Conservation (phyloP, 2,797 vertebrate genomes). For the Notoglanidium macrostoma region DNA sequence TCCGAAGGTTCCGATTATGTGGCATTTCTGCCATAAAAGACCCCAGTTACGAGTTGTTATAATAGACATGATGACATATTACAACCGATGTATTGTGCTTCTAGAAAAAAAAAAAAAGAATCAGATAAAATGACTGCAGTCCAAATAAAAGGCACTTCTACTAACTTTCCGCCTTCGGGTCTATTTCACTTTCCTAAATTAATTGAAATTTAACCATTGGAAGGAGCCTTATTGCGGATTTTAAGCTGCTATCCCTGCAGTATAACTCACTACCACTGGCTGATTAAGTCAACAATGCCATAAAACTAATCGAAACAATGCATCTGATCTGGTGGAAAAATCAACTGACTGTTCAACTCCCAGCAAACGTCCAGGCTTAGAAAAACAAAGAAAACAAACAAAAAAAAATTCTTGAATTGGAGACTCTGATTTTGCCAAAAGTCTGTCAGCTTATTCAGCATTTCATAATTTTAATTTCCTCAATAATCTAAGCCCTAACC, state of each 20-base stretch:
- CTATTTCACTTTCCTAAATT: not conserved
- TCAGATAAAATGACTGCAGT: not conserved
- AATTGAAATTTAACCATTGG: not conserved
- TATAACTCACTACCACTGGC: not conserved
- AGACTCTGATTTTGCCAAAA: not conserved
- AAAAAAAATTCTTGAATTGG: not conserved
- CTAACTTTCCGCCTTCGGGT: not conserved
- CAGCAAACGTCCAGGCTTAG: not conserved
- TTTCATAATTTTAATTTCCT: not conserved
- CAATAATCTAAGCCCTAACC: not conserved
- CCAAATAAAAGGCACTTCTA: not conserved
- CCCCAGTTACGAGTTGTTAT: not conserved
- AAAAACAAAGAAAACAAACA: not conserved
- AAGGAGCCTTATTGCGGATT: conserved; percentile 33
- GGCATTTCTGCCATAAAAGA: not conserved
- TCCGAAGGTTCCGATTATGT: not conserved
- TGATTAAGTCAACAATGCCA: not conserved
- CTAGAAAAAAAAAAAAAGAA: not conserved
- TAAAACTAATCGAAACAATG: not conserved
- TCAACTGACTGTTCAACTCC: not conserved
- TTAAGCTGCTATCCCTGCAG: conserved; percentile 55
- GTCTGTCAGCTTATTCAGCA: not conserved
- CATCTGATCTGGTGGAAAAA: not conserved
- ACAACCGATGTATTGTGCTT: not conserved
- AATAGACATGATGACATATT: not conserved